A percentile compares a stretch with the other conserved stretches of the same genome.
Conservation (phyloP, 2,113 vertebrate species). For the Cygnus atratus region DNA sequence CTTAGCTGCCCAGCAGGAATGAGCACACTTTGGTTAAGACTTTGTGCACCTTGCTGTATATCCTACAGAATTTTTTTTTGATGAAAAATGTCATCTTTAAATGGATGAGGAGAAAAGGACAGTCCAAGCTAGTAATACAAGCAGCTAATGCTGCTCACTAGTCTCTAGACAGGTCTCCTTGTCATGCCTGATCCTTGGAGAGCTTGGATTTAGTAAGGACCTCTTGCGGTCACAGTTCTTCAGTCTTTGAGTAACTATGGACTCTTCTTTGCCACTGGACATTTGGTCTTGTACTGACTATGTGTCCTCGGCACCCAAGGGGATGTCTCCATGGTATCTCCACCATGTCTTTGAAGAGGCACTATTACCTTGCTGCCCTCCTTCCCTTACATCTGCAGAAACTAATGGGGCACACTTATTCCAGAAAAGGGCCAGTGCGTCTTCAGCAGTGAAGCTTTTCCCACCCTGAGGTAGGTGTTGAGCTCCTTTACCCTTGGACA, state of each 20-base stretch:
- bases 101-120: not conserved
- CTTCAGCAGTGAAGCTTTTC: not conserved
- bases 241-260: not conserved
- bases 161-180: too few species aligned
- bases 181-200: not conserved
- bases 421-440: not conserved
- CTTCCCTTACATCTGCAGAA: not conserved
- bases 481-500: accelerated
- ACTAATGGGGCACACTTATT: too few species aligned
- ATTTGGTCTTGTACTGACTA: accelerated
- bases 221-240: not conserved
- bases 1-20: not conserved
- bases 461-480: accelerated
- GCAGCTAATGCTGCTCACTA: not conserved
- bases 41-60: not conserved
- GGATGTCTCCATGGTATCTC: not conserved
- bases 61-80: not conserved
- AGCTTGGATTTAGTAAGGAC: not conserved
- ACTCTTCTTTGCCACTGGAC: not conserved
- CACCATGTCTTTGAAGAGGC: not conserved
- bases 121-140: not conserved
- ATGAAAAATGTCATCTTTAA: not conserved
- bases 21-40: not conserved
- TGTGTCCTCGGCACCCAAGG: not conserved
- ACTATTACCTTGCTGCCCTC: not conserved